Percentiles rank a stretch among this genome's conserved stretches.
Evolutionary conservation across 2,888 invertebrate species (phyloP).

Genomic region (Calephelis perditalis): DNA sequence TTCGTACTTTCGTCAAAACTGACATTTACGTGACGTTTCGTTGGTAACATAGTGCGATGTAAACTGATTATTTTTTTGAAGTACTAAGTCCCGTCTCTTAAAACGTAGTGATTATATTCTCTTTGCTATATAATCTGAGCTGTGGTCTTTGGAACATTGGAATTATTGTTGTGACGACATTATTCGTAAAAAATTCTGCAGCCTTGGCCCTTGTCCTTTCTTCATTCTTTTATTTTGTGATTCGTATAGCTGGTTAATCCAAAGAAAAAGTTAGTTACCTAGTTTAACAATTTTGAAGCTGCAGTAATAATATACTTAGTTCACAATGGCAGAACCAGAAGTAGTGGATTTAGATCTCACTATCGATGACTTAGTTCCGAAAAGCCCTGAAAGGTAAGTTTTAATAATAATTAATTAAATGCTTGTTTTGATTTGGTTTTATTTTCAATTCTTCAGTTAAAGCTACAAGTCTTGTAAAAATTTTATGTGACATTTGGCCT

Average conservation of each 20-base stretch:
- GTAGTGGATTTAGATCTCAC: slow-evolving; percentile 65
- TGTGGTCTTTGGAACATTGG: background rate
- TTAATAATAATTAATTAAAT: too few species aligned
- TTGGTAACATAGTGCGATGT: too few species aligned
- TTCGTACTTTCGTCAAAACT: too few species aligned
- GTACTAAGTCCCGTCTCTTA: too few species aligned
- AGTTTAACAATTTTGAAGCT: background rate
- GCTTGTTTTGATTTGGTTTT: too few species aligned
- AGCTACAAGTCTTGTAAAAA: background rate
- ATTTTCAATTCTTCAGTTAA: background rate
- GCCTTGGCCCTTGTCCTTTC: slow-evolving; percentile 9
- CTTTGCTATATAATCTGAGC: too few species aligned
- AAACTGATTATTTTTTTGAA: too few species aligned
- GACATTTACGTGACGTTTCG: too few species aligned
- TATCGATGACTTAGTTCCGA: slow-evolving; percentile 70
- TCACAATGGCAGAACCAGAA: slow-evolving; percentile 65
- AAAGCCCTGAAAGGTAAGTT: slow-evolving; percentile 68
- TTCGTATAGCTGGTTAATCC: background rate
- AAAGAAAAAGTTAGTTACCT: background rate
- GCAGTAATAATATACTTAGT: slow-evolving; percentile 29
- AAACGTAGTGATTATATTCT: too few species aligned
- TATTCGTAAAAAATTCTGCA: slow-evolving; percentile 1
- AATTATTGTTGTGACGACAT: background rate
- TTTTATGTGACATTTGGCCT: slow-evolving; percentile 55
- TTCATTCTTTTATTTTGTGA: slow-evolving; percentile 2